Conservation (phyloP, 2,113 vertebrate genomes). For the Tauraco erythrolophus region DNA sequence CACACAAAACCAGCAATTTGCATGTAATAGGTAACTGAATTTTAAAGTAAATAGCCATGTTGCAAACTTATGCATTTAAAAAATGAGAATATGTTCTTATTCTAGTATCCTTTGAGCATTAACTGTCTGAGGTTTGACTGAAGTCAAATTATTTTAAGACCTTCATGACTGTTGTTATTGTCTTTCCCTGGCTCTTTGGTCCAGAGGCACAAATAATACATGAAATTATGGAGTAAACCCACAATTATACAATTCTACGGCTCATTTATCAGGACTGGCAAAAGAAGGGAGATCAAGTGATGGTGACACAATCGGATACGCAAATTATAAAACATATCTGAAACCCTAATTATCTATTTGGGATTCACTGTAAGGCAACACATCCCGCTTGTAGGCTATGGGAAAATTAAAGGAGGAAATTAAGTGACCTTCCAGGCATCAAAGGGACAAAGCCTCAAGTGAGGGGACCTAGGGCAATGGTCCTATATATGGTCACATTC, state of each 20-base stretch:
- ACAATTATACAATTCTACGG: not conserved
- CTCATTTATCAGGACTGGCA: not conserved
- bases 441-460: not conserved
- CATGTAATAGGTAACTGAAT: not conserved
- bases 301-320: not conserved
- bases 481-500: not conserved
- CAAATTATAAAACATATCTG: not conserved
- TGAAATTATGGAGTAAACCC: not conserved
- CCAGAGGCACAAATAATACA: not conserved
- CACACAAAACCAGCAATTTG: not conserved
- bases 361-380: not conserved
- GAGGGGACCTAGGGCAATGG: rapidly evolving
- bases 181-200: not conserved
- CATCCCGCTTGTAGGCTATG: rapidly evolving
- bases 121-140: not conserved
- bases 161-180: not conserved
- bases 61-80: not conserved
- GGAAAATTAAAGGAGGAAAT: not conserved
- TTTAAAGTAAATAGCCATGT: not conserved
- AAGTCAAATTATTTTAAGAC: not conserved
- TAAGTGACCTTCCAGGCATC: not conserved
- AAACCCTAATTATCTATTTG: not conserved
- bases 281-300: not conserved
- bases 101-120: not conserved
- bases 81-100: not conserved